Base-by-base conservation (phyloP, 2,797 vertebrate species). In the Characodon lateralis region DNA sequence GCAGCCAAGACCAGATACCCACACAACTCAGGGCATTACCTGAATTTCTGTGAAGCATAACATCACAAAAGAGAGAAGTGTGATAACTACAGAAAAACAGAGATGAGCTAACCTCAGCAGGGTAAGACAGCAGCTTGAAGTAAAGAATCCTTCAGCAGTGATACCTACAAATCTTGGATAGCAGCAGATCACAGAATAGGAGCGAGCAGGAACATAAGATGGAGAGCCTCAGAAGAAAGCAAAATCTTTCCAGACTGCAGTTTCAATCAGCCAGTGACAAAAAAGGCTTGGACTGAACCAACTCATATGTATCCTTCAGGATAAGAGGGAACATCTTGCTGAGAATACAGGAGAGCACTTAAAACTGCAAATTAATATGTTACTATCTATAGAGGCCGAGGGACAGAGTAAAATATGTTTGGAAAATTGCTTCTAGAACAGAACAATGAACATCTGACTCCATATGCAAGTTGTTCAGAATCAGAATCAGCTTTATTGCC, bases 251-350 rank as follows among this genome's bases (percentile, higher is more conserved):
- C 16, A 71, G 26, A 10, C 48, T 18, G 28, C 73, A 31, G 20
- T 68, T 75, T 53, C 31, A 2, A 68, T 76, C 63, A 76, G 63
- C 50, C 35, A 9, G 28, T 24, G 59, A 72, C n/a, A 39, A 39
- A 24, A 59, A 72, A 41, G 26, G 14, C n/a, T 1, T 41, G 48
- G 3, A 51, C 22, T 18, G 61, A 26, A 68, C 7, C 50, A 35
- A 26, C 31, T 68, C 28, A n/a, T 7, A 35, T 10, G 0, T 48
- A n/a, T 66, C 28, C 13, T 55, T 9, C 14, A 14, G 65, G 50
- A 55, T 28, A 43, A 66, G 24, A 66, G 48, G 31, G 22, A 75
- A 39, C 58, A 48, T 13, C 24, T 6, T 7, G 24, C 39, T 73
- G 24, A 65, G 16, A 28, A 24, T 31, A 55, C 6, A 76, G 51